Evolutionary conservation across 2,888 invertebrate species (phyloP).

Genomic region (Pristionchus exspectatus): DNA sequence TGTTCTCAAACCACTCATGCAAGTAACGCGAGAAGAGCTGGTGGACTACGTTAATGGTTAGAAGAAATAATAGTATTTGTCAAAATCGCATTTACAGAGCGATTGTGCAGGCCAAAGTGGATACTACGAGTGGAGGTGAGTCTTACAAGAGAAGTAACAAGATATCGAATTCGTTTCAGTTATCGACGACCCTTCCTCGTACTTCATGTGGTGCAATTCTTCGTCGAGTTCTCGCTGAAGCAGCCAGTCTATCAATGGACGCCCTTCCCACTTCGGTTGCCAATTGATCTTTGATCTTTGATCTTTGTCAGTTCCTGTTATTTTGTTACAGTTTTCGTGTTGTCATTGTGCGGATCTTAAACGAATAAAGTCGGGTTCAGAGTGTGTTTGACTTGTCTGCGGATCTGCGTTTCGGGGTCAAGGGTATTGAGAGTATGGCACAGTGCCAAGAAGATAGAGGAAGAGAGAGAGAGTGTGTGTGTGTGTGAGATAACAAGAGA

Average conservation of each 20-base stretch:
- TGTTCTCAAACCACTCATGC: constrained; percentile 36
- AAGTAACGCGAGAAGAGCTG: constrained; percentile 32
- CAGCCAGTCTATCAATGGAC: constrained; percentile 35
- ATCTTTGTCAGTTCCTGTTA: neutral
- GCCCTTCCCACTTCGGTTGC: neutral
- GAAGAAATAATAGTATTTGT: neutral
- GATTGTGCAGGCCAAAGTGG: neutral
- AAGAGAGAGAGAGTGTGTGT: neutral
- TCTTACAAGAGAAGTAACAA: neutral
- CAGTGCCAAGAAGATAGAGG: neutral
- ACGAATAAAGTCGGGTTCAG: neutral
- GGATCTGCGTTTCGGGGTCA: neutral
- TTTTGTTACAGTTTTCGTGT: neutral
- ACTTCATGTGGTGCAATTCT: constrained; percentile 42
- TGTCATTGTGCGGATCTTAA: neutral
- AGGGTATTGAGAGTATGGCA: too few species aligned
- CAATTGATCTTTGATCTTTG: constrained; percentile 30
- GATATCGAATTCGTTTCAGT: neutral
- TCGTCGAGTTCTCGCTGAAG: constrained; percentile 39
- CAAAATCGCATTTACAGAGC: constrained; percentile 5
- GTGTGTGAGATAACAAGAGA: neutral
- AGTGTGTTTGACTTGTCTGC: neutral
- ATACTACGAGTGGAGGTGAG: constrained; percentile 31
- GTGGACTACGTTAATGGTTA: constrained; percentile 47
- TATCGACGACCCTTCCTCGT: constrained; percentile 37